Base-by-base conservation (phyloP, 2,888 invertebrate species). In the Orchestes rusci region DNA sequence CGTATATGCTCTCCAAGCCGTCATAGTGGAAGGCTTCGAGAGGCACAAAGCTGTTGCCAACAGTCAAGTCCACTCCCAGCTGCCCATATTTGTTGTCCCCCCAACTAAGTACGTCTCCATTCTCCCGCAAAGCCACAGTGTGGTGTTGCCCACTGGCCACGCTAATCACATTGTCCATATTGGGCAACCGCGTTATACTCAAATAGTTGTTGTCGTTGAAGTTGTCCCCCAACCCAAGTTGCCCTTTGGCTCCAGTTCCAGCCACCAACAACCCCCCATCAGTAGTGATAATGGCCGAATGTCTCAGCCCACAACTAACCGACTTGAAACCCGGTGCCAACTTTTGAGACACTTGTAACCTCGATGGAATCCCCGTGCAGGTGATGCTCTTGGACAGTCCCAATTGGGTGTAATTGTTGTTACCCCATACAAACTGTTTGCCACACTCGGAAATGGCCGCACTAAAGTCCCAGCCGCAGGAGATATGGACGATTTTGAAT, bases 51-150 rank as follows among this genome's bases (percentile, higher is more conserved):
- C 74, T 67, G 60, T 70, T 74, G 47, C 72, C 72, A 51, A 72
- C 72, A 37, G 69, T 67, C 40, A 72, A 67, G 55, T 75, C 74
- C 7, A 79, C 59, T 8, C 84, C 78, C 38, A 87, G 67, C 61
- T 92, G 91, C 0, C 89, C 84, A 65, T 80, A 82, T 66, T 82
- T 87, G 60, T 90, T 91, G 58, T 86, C 85, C 17, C 93, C 93
- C 79, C 88, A 87, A 10, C 73, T 80, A 71, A 73, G 85, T 46
- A 80, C 70, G 43, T 73, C 77, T 56, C 79, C 80, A 53, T 69
- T 65, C 16, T 64, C 62, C 30, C 71, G 72, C 40, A 78, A 57
- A 8, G 76, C 79, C 27, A 85, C 64, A 4, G 83, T 81, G 63
- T 89, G 88, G 59, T 86, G 81, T 66, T 91, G 88, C 2, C 92